These are phyloP conservation scores for Drosophila orosa DNA, from an alignment of 1,140 invertebrate species.

Conservation along the genomic window DNA sequence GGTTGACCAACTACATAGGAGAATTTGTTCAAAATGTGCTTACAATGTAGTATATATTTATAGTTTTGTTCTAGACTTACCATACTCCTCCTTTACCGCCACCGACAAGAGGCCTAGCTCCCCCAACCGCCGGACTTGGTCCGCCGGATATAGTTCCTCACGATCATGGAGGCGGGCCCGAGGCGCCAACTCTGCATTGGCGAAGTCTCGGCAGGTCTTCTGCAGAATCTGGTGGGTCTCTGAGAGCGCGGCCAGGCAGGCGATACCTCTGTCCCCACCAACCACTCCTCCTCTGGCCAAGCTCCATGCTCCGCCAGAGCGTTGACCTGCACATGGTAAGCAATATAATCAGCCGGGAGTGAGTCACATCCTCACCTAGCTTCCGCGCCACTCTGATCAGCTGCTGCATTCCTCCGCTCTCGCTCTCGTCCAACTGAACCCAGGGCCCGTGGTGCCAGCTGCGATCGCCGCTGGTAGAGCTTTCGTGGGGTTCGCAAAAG, in stretches of 20 bases:
- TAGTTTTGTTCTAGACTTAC: slow-evolving; percentile 73
- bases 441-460: slow-evolving; percentile 14
- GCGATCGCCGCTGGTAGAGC: slow-evolving; percentile 4
- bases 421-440: slow-evolving; percentile 18
- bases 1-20: not conserved
- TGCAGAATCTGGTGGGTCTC: slow-evolving; percentile 97
- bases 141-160: slow-evolving; percentile 92
- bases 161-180: slow-evolving; percentile 93
- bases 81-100: slow-evolving; percentile 90
- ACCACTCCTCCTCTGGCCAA: not conserved
- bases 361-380: slow-evolving; percentile 39
- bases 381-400: slow-evolving; percentile 30
- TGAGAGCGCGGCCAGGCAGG: slow-evolving; percentile 89
- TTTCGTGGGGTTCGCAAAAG: slow-evolving; percentile 5
- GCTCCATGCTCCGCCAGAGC: slow-evolving; percentile 16
- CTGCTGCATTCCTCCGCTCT: slow-evolving; percentile 51
- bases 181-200: slow-evolving; percentile 94
- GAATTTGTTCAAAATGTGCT: not conserved
- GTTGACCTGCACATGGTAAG: slow-evolving; percentile 51
- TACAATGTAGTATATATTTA: not conserved
- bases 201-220: slow-evolving; percentile 97
- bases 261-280: slow-evolving; percentile 84
- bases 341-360: not conserved
- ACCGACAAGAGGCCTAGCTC: slow-evolving; percentile 95
- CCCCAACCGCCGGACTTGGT: slow-evolving; percentile 95